Percentiles rank a stretch among this genome's conserved stretches.
Conservation (phyloP, 2,888 invertebrate species). For the Corbicula japonica region DNA sequence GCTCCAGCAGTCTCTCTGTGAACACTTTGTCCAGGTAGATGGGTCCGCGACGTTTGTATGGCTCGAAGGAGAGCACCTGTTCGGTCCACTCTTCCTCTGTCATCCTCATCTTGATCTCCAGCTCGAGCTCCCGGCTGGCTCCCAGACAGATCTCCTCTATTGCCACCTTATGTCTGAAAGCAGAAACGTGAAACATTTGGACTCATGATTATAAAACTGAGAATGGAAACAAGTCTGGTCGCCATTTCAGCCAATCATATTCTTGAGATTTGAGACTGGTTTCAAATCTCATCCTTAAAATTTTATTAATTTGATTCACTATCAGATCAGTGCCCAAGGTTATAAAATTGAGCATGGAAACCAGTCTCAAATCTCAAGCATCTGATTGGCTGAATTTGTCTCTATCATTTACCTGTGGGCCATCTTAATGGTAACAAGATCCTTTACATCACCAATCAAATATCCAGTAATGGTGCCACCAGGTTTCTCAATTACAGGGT, state of each 20-base stretch:
- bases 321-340: no score
- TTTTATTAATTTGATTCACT: no score
- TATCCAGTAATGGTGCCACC: no score
- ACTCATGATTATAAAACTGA: not conserved
- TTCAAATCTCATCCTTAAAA: no score
- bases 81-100: constrained; percentile 87
- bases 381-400: no score
- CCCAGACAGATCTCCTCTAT: constrained; percentile 86
- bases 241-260: not conserved
- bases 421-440: no score
- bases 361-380: no score
- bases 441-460: no score
- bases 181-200: not conserved
- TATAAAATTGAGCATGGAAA: no score
- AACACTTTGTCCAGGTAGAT: constrained; percentile 85
- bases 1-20: constrained; percentile 85
- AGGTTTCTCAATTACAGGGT: no score
- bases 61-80: constrained; percentile 86
- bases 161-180: constrained; percentile 82
- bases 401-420: no score
- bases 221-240: not conserved
- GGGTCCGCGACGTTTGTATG: constrained; percentile 85
- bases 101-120: constrained; percentile 85
- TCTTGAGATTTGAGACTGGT: no score
- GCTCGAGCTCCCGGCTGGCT: constrained; percentile 85